Percentiles rank a stretch among this genome's conserved stretches.
These are phyloP conservation scores for Oreonectes daqikongensis DNA, from an alignment of 2,797 vertebrate genomes.

Conservation along the genomic window DNA sequence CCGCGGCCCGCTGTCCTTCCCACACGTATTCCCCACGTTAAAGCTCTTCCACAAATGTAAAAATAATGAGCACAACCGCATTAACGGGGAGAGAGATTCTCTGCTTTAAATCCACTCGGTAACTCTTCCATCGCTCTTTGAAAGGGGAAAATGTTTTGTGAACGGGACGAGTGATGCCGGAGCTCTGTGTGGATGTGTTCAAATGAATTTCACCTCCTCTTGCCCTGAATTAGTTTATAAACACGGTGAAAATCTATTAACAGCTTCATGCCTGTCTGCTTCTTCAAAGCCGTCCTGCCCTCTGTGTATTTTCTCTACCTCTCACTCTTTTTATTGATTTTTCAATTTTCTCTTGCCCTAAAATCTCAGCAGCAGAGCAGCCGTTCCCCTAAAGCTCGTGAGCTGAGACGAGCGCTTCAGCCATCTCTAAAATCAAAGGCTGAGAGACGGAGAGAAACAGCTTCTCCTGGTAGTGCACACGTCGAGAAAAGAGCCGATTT, in stretches of 20 bases:
- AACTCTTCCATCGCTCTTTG: slow-evolving; percentile 57
- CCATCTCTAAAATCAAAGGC: slow-evolving; percentile 46
- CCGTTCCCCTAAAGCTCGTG: slow-evolving; percentile 71
- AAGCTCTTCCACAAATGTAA: slow-evolving; percentile 59
- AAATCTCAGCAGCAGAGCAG: slow-evolving; percentile 69
- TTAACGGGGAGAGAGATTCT: slow-evolving; percentile 60
- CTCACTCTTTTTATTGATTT: slow-evolving; percentile 75
- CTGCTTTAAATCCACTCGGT: slow-evolving; percentile 74
- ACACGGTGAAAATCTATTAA: slow-evolving; percentile 72
- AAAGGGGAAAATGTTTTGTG: slow-evolving; percentile 30
- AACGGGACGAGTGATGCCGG: slow-evolving; percentile 3
- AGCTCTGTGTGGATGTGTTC: not conserved
- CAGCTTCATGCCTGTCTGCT: slow-evolving; percentile 65
- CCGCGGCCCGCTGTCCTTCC: slow-evolving; percentile 71
- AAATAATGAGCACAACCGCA: slow-evolving; percentile 72
- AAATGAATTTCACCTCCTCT: slow-evolving; percentile 3
- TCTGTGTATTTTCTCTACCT: slow-evolving; percentile 47
- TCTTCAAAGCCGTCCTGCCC: slow-evolving; percentile 70
- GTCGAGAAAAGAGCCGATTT: slow-evolving; percentile 3
- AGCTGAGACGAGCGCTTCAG: slow-evolving; percentile 61
- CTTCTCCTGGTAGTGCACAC: slow-evolving; percentile 8
- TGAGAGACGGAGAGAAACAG: slow-evolving; percentile 21
- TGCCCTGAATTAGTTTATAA: slow-evolving; percentile 58
- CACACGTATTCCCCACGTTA: slow-evolving; percentile 65
- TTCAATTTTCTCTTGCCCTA: slow-evolving; percentile 76